Evolutionary conservation across 64 coral and sea anemone genomes (phyloP).

Genomic region (Stylophora pistillata): DNA sequence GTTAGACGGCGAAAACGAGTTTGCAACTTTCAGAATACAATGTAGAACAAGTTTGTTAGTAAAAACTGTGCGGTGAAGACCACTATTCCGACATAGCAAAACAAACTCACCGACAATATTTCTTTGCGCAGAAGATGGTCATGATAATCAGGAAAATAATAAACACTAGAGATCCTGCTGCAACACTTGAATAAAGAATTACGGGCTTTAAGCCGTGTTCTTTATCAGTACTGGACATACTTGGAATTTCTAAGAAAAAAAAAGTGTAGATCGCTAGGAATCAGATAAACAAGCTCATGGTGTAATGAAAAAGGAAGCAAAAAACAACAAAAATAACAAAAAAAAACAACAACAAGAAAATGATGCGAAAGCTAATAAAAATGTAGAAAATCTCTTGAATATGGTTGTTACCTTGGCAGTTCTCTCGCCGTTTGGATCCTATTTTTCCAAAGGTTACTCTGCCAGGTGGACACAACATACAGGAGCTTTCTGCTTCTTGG

Average conservation of each 20-base stretch:
- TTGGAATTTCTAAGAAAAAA: neutral
- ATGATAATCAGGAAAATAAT: neutral
- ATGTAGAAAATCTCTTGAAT: neutral
- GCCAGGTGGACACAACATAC: conserved; percentile 25
- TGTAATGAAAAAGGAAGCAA: no score
- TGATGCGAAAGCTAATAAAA: neutral
- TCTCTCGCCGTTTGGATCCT: conserved; percentile 8
- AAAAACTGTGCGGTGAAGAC: no score
- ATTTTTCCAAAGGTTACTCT: conserved; percentile 16
- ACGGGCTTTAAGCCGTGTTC: neutral
- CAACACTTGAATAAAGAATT: neutral
- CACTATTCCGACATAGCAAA: neutral
- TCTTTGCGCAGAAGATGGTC: neutral
- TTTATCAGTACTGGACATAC: neutral
- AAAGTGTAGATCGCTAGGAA: neutral
- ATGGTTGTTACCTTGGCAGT: conserved; percentile 4
- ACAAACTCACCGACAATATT: neutral
- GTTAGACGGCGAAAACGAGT: no score
- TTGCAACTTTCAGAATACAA: no score
- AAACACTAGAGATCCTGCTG: neutral
- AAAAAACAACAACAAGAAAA: no score
- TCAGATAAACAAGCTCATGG: no score
- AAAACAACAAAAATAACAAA: no score
- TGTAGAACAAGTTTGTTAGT: no score
- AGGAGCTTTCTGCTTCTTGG: conserved; percentile 27